Evolutionary conservation across 2,888 invertebrate species (phyloP), one percentile per base, ranked within the genome.

Genomic region (Ernsta delagoae): DNA sequence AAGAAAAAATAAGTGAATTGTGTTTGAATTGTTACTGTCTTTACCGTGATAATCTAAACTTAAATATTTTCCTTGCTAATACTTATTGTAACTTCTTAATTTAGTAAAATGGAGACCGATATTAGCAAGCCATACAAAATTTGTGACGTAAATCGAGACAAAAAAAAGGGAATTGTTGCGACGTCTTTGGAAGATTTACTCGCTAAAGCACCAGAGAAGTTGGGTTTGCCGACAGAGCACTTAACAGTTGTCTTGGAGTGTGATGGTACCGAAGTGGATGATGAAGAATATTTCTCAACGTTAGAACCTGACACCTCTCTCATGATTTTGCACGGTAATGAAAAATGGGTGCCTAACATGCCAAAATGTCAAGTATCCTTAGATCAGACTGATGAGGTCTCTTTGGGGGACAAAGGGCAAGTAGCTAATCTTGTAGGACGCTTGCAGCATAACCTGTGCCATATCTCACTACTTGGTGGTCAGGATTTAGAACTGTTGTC

Each of bases 181-280:
- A 93, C 94, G 57, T 96, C 97, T 16, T 91, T 98, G 60, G 96
- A 96, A 82, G 97, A 97, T 83, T 94, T 98, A 81, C 95, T 96
- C 76, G 90, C 94, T 73, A 96, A 96, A 92, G 96, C 97, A 65
- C 95, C 96, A 63, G 96, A 96, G 80, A 97, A 97, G 86, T 94
- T 97, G 75, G 94, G 94, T 34, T 84, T 96, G 72, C 95, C 95
- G 34, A 88, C 94, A 67, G 94, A 94, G 73, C 95, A 95, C 75
- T 92, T 97, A 70, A 97, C 96, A 65, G 96, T 98, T 70, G 98
- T 98, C 50, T 92, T 98, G 76, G 98, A 98, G 85, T 96, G 95
- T 61, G 98, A 98, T 91, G 98, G 98, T 43, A 98, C 98, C 0
- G 98, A 98, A 94, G 97, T 98, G 62, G 87, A 96, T 96, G 60